Evolutionary conservation across 2,797 vertebrate genomes (phyloP), one percentile per base, ranked within the genome.

Genomic region (Pagetopsis macropterus): DNA sequence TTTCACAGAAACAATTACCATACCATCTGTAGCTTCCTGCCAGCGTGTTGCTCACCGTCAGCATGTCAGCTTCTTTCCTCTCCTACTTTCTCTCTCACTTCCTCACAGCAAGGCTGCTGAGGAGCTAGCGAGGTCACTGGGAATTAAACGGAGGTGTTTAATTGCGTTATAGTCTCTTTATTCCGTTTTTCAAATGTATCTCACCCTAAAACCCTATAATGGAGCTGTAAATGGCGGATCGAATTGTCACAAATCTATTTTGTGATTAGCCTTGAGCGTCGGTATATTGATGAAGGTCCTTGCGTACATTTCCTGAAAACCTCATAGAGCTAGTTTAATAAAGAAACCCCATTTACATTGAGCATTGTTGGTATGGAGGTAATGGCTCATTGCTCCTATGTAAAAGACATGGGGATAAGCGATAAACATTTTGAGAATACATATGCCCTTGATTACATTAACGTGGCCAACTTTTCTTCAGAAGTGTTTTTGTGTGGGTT

Each of bases 1-100:
- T 88, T 93, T 92, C 90, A 88, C 81, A 83, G 80, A 85, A 93
- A 90, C 86, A 93, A 93, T 94, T 93, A 94, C 79, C 87, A 88
- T 88, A 88, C 91, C 92, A 92, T 93, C 92, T 94, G 91, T 85
- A 92, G 80, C 78, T 77, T 82, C 70, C 87, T 85, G 87, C 89
- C 90, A 88, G 82, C 43, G 37, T 78, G 82, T 54, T 77, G 81
- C 84, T 84, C 81, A 68, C 81, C 84, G 83, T 89, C 88, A 89
- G 87, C 55, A 37, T 71, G 70, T 84, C 80, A 63, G 66, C 79
- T 37, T 62, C 66, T 81, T 72, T 61, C 33, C 57, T 77, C 65
- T 70, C 52, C 21, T 9, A 50, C 43, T 57, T 19, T 56, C 55
- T 15, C 23, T n/a, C 45, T 11, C 52, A 27, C 56, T 64, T 72